phyloP scores from a whole-genome alignment of 2,113 vertebrate species.

The Balaenoptera acutorostrata region DNA sequence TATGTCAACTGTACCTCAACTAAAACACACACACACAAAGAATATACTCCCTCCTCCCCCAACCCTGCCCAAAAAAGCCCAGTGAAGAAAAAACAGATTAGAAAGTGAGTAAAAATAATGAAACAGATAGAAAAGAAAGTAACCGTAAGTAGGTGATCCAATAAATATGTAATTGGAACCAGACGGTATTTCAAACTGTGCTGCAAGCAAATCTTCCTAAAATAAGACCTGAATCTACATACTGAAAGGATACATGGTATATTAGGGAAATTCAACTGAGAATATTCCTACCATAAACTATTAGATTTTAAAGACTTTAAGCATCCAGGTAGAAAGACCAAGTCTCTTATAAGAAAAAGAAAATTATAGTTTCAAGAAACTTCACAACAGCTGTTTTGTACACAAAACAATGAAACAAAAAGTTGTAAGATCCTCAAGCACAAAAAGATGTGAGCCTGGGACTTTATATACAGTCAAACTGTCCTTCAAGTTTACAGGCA shows the following conservation, averaged over 20 bases:
- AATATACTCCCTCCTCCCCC: not conserved
- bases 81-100: not conserved
- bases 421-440: not conserved
- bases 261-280: not conserved
- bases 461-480: not conserved
- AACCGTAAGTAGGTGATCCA: not conserved
- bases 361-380: not conserved
- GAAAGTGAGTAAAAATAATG: not conserved
- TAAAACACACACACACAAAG: not conserved
- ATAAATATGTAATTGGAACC: not conserved
- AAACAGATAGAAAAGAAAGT: not conserved
- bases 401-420: not conserved
- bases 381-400: not conserved
- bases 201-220: not conserved
- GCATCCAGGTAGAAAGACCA: not conserved
- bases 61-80: not conserved
- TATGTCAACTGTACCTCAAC: not conserved
- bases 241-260: not conserved
- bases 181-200: not conserved
- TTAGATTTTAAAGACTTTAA: not conserved
- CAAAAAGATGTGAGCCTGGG: not conserved
- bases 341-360: not conserved
- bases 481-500: not conserved
- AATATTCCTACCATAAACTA: not conserved
- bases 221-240: not conserved